Evolutionary conservation across 1,140 invertebrate species (phyloP), one percentile per base, ranked within the genome.

Genomic region (Riptortus pedestris): DNA sequence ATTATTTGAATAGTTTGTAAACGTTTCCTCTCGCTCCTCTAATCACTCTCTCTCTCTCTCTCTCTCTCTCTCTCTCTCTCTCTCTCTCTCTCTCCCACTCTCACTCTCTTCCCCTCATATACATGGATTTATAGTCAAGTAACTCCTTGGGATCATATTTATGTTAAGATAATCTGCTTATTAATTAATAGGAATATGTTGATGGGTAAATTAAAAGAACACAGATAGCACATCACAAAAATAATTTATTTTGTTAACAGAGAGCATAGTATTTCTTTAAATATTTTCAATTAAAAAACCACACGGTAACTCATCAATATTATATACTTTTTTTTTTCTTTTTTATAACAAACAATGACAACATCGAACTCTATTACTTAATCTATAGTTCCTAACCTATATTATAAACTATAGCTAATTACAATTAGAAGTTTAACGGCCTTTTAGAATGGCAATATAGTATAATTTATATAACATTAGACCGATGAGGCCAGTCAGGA

Each of bases 201-300:
- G n/a, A n/a, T n/a, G n/a, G n/a, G n/a, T n/a, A n/a, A n/a, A n/a
- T n/a, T n/a, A n/a, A n/a, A n/a, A n/a, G n/a, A n/a, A n/a, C n/a
- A n/a, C n/a, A n/a, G n/a, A 51, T 63, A 55, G 62, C 62, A 64
- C 62, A 64, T 64, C 62, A 64, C 62, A 64, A 64, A 64, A 64
- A 64, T 64, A 64, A 33, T 64, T 64, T 64, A 64, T 64, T 64
- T 45, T 16, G 26, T 24, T 64, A 64, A 64, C 62, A 52, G 43
- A 64, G 48, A 51, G 58, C 60, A 43, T 52, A 55, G 20, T 55
- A 55, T 24, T 55, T 24, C 16, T 55, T 55, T 24, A 55, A 55
- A 55, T 55, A 55, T 55, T 11, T 55, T 55, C 24, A 55, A 55
- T 55, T 26, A 55, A 55, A 55, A 26, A 4, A 55, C 22, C 20